Base-by-base conservation (phyloP, 2,888 invertebrate species). In the Pyrrhia umbra region DNA sequence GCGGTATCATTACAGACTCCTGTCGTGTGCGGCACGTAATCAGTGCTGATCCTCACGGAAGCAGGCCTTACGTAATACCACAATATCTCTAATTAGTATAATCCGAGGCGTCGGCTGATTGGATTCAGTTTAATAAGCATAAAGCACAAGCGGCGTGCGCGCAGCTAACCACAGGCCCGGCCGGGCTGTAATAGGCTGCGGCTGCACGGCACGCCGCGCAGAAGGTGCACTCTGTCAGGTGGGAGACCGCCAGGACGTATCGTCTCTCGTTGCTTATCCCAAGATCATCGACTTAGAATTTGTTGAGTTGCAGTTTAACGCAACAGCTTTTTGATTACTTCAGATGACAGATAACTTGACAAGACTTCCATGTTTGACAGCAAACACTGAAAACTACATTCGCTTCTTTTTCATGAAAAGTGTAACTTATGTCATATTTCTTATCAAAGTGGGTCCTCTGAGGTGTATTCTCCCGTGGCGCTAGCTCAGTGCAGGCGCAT, bases 81-180 rank as follows among this genome's bases (percentile, higher is more conserved):
- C 79, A 70, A 74, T 65, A 62, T 61, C 66, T 66, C 67, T 82
- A 77, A 80, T 77, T 77, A 82, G 68, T 70, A 80, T 74, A 59
- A 77, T 77, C 66, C 46, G 46, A 79, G 64, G 79, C 82, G 75
- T 69, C 65, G 62, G 84, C 85, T 91, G 92, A 92, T 92, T 91
- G 92, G 88, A 89, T 92, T 90, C 88, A 89, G 87, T 90, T 91
- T 91, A 91, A 92, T 92, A 88, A 91, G 88, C 90, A 91, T 92
- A 92, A 92, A 91, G 89, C 89, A 91, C 90, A 84, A 60, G 69
- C 81, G 76, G 69, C 75, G 65, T 69, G 59, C 69, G 65, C 71
- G 40, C 52, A 18, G 13, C 47, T 72, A 72, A 72, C 71, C 77
- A 72, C 77, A 72, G 75, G 69, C 74, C 71, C 64, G 71, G 75